Evolutionary conservation across 2,888 invertebrate genomes (phyloP), one percentile per base, ranked within the genome.

Genomic region (Phymatocera aterrima): DNA sequence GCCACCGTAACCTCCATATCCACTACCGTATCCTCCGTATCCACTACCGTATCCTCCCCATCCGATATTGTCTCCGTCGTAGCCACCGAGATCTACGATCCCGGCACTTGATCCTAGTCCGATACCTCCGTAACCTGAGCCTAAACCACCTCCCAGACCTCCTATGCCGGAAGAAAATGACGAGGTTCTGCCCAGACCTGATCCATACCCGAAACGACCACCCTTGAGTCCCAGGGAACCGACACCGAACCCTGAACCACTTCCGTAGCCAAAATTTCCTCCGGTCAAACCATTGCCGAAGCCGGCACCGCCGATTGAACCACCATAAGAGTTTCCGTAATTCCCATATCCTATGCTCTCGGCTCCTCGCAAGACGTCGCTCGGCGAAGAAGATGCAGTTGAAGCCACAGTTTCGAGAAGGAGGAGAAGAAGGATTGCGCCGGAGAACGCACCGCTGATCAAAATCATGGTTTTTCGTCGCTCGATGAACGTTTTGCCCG

Each of bases 201-300:
- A 77, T 21, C 77, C 77, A 31, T 48, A 65, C 1, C 91, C 91
- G 15, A 91, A 87, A 75, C 79, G 80, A 15, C 78, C 80, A 28
- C 80, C 81, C 89, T 92, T 91, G n/a, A 90, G 84, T 37, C 90
- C 91, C 10, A 91, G 82, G 4, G 81, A 79, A 61, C 65, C 64
- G 70, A 8, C 77, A 12, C 91, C 91, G 81, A 91, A 92, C 0
- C 92, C 85, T 6, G 91, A 85, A 15, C 91, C 91, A 81, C 82
- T 80, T 60, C 78, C 57, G 10, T 24, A 77, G 60, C 61, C 72
- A 24, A 24, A 24, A n/a, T 79, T 75, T 81, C 78, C 54, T 65
- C 61, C 77, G 43, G 21, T 83, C 84, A 57, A 57, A 28, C 57
- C 57, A 28, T 28, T 10, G 21, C 91, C 91, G 0, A 91, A 91